Conservation (phyloP, 2,113 vertebrate genomes). For the Tiliqua scincoides region DNA sequence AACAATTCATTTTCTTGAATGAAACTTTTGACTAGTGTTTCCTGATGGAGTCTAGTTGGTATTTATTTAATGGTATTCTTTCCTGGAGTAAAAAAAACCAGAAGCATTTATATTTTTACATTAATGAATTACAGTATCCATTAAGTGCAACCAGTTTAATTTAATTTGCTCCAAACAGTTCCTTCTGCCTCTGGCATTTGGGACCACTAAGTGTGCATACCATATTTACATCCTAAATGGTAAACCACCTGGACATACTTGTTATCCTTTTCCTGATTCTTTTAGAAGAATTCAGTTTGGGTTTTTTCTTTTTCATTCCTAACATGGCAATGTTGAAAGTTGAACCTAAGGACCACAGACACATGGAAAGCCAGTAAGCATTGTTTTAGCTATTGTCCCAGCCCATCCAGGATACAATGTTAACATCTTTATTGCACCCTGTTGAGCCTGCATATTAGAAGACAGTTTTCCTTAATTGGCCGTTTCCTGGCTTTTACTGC, state of each 20-base stretch:
- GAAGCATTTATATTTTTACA: not conserved
- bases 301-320: not conserved
- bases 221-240: slow-evolving; percentile 15
- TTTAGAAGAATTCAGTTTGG: not conserved
- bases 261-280: not conserved
- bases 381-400: fast-evolving
- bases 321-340: not conserved
- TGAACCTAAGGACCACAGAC: not conserved
- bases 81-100: not conserved
- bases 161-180: slow-evolving; percentile 6
- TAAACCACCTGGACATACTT: not conserved
- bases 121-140: not conserved
- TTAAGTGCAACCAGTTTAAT: not conserved
- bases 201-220: not conserved
- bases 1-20: not conserved
- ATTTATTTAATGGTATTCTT: slow-evolving; percentile 4
- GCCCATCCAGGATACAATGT: slow-evolving; percentile 1
- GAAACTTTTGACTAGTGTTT: not conserved
- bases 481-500: not conserved
- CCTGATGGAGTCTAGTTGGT: not conserved
- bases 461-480: not conserved
- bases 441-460: not conserved
- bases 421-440: not conserved
- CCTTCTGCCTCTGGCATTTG: slow-evolving; percentile 1
- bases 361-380: not conserved